These are phyloP conservation scores for Lucilia cuprina DNA, from an alignment of 1,140 invertebrate genomes.

Conservation along the genomic window DNA sequence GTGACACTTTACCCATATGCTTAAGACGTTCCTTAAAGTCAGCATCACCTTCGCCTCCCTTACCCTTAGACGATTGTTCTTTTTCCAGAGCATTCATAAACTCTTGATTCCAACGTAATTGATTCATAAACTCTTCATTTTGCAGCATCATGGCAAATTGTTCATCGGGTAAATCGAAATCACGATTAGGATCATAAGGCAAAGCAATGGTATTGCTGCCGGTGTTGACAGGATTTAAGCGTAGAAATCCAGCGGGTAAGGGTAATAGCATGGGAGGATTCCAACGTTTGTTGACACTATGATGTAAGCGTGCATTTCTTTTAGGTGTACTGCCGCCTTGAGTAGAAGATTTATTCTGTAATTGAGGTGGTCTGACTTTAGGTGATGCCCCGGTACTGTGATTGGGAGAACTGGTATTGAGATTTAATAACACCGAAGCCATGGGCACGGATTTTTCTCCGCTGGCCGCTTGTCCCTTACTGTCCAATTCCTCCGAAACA, in stretches of 20 bases:
- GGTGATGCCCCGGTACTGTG: constrained; percentile 61
- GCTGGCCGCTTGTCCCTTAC: background rate
- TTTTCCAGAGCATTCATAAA: constrained; percentile 86
- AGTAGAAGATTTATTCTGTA: constrained; percentile 39
- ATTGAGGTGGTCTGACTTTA: constrained; percentile 50
- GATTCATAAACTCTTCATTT: constrained; percentile 92
- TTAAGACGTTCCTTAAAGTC: constrained; percentile 82
- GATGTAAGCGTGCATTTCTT: constrained; percentile 46
- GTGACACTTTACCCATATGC: constrained; percentile 89
- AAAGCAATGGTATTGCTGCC: constrained; percentile 19
- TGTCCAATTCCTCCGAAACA: constrained; percentile 32
- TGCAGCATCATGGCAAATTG: constrained; percentile 87
- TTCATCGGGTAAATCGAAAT: constrained; percentile 72
- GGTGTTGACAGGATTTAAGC: constrained; percentile 45
- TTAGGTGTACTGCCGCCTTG: constrained; percentile 17
- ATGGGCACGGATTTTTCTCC: constrained; percentile 13
- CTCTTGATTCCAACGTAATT: constrained; percentile 86
- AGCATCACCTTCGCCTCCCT: constrained; percentile 74
- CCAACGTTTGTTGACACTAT: constrained; percentile 68
- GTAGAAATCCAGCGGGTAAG: constrained; percentile 80
- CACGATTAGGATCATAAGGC: constrained; percentile 41
- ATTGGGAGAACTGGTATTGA: constrained; percentile 47
- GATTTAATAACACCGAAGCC: constrained; percentile 43
- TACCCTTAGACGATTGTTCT: constrained; percentile 68
- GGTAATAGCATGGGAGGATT: constrained; percentile 82